These are phyloP conservation scores for Papilio polytes DNA, from an alignment of 1,140 invertebrate genomes.

Conservation along the genomic window DNA sequence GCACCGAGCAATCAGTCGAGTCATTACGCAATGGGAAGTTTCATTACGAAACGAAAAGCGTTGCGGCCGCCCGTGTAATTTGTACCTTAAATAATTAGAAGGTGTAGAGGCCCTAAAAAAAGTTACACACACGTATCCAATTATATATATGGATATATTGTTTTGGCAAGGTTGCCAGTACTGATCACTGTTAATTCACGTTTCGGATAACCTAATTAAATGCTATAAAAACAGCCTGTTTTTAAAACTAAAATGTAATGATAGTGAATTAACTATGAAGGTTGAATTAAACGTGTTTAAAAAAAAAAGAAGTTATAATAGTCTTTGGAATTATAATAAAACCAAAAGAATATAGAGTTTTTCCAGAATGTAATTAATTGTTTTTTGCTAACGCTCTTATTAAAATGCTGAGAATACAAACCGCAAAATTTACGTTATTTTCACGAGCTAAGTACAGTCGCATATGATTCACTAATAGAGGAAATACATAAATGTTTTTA, in stretches of 20 bases:
- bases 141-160: constrained; percentile 36
- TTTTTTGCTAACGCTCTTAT: not conserved
- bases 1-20: constrained; percentile 34
- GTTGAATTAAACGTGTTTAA: not conserved
- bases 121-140: constrained; percentile 31
- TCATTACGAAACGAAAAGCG: constrained; percentile 26
- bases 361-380: not conserved
- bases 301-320: not conserved
- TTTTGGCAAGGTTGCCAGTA: constrained; percentile 40
- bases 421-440: not conserved
- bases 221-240: constrained; percentile 21
- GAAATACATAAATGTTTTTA: not conserved
- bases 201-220: constrained; percentile 28
- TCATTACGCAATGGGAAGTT: constrained; percentile 39
- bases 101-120: constrained; percentile 36
- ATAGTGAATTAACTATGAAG: not conserved
- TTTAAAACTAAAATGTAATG: not conserved
- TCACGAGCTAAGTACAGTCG: not conserved
- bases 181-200: constrained; percentile 27
- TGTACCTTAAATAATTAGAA: constrained; percentile 41
- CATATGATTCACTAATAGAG: constrained; percentile 15
- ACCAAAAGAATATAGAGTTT: not conserved
- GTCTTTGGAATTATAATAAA: not conserved
- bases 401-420: not conserved
- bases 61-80: constrained; percentile 33